These are phyloP conservation scores for Heliconius ismenius DNA, from an alignment of 2,888 invertebrate genomes.

Conservation along the genomic window DNA sequence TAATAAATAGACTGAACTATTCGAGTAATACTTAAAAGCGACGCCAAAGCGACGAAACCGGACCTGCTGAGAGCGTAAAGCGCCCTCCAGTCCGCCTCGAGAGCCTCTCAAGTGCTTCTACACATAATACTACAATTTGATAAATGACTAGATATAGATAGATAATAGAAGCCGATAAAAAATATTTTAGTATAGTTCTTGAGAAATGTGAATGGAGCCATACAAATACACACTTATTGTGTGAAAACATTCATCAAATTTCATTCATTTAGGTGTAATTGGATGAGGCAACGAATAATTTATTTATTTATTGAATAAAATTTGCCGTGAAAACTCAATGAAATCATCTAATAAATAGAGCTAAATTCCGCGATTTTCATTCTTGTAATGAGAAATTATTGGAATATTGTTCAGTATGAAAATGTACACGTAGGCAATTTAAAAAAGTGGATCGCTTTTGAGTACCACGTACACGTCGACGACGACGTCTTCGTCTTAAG, in stretches of 20 bases:
- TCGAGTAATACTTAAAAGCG: slow-evolving; percentile 2
- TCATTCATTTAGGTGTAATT: neutral
- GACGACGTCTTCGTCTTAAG: neutral
- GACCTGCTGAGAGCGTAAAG: slow-evolving; percentile 25
- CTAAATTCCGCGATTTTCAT: neutral
- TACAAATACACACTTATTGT: slow-evolving; percentile 2
- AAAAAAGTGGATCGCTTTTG: too few relatives aligned
- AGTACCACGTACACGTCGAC: too few relatives aligned
- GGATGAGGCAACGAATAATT: neutral
- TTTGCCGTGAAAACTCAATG: neutral
- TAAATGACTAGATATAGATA: neutral
- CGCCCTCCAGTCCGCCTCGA: slow-evolving; percentile 19
- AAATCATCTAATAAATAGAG: neutral
- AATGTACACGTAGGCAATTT: neutral
- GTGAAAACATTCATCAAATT: neutral
- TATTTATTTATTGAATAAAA: neutral
- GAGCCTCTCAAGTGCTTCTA: slow-evolving; percentile 18
- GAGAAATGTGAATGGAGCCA: neutral
- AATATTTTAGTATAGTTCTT: neutral
- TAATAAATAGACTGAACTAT: neutral
- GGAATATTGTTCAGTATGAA: too few relatives aligned
- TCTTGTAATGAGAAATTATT: too few relatives aligned
- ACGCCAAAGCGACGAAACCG: slow-evolving; percentile 21
- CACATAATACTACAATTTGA: slow-evolving; percentile 19
- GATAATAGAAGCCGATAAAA: neutral